phyloP scores from a whole-genome alignment of 2,888 invertebrate species.

The Eupithecia subfuscata region DNA sequence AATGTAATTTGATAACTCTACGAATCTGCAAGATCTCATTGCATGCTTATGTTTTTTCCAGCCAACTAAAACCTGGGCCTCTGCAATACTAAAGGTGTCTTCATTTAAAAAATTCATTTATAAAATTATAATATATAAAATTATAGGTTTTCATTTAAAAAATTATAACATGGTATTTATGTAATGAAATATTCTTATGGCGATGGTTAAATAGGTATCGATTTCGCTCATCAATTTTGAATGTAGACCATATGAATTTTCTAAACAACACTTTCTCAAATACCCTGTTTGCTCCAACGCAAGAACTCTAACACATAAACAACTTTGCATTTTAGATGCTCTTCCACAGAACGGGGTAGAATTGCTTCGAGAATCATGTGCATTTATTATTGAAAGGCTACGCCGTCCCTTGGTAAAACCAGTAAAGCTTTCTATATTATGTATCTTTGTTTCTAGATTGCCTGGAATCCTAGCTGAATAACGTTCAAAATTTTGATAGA shows the following conservation, averaged over 20 bases:
- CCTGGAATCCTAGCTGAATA: background rate
- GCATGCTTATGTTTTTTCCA: no score
- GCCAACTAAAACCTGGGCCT: no score
- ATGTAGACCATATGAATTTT: background rate
- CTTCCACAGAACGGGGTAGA: slow-evolving; percentile 17
- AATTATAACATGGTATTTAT: no score
- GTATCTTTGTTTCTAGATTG: slow-evolving; percentile 7
- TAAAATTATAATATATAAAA: no score
- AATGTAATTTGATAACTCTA: no score
- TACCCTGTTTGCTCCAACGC: background rate
- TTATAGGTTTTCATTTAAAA: no score
- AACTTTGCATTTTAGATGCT: slow-evolving; percentile 20
- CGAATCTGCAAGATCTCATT: no score
- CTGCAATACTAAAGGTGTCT: no score
- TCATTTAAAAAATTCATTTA: no score
- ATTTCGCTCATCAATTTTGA: background rate
- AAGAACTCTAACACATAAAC: slow-evolving; percentile 6
- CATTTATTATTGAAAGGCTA: slow-evolving; percentile 31
- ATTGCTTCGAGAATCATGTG: slow-evolving; percentile 21
- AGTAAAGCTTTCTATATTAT: background rate
- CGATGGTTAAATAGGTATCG: no score
- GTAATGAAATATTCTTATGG: no score
- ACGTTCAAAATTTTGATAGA: background rate
- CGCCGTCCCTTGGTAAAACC: slow-evolving; percentile 1
- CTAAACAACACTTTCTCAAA: background rate